Evolutionary conservation across 2,888 invertebrate species (phyloP), one percentile per base, ranked within the genome.

Genomic region (Andrena dorsata): DNA sequence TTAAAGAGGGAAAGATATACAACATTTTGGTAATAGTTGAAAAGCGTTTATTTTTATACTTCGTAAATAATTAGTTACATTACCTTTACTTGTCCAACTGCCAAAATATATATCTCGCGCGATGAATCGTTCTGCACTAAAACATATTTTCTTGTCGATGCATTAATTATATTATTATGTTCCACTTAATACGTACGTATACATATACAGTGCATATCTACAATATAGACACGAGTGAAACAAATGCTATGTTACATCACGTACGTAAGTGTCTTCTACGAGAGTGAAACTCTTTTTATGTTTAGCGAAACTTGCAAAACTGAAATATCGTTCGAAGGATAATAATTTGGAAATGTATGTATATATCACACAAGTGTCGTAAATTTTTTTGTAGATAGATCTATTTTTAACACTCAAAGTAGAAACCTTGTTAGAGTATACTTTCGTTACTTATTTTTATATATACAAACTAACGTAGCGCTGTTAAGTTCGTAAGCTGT

Each of bases 331-430:
- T 76, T 68, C n/a, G 35, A 69, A 76, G 69, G 53, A 26, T 61
- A 66, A 53, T 49, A 51, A 80, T 88, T 86, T 26, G 74, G 84
- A 86, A 64, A 69, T 84, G 83, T 88, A 83, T 70, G 80, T 85
- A 84, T 56, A 58, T 56, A 56, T 56, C 41, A 88, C 80, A 79
- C 47, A 83, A 73, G 41, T 73, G 79, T 79, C 65, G 30, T 71
- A 60, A 64, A 72, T 35, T 79, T 66, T 74, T 85, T 82, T 90
- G 89, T 90, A 89, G 87, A 90, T 90, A 90, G 74, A 86, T 69
- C 74, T 87, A 81, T 75, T 88, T 80, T 88, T 70, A 77, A 72
- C 66, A 70, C 56, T 82, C 49, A 49, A 32, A 53, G 64, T 84
- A 82, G 81, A 70, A 82, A 86, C 61, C 66, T 79, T 79, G 47